phyloP scores from a whole-genome alignment of 2,797 vertebrate genomes.

The Tiaroga cobitis region DNA sequence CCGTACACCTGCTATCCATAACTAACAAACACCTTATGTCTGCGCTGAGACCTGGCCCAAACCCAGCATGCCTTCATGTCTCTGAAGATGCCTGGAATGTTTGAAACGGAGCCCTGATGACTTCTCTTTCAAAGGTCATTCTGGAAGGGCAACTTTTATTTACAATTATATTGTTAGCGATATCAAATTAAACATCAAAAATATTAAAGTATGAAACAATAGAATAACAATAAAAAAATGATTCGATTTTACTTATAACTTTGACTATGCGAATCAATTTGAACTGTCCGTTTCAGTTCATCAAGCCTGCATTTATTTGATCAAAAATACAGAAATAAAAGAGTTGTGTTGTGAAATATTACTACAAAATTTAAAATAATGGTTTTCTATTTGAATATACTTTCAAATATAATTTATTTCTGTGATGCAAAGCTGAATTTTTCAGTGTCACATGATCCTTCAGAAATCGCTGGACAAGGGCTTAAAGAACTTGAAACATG shows the following conservation, averaged over 20 bases:
- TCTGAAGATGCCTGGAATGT: constrained; percentile 40
- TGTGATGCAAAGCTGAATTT: too few species aligned
- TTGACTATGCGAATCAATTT: not conserved
- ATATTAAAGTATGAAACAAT: not conserved
- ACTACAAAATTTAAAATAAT: too few species aligned
- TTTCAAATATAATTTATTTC: too few species aligned
- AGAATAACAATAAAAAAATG: not conserved
- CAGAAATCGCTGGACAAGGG: too few species aligned
- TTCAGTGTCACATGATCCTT: too few species aligned
- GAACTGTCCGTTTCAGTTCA: not conserved
- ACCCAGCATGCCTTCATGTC: constrained; percentile 25
- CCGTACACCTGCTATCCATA: constrained; percentile 66
- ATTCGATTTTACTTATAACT: not conserved
- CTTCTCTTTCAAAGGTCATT: constrained; percentile 37
- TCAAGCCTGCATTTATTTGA: too few species aligned
- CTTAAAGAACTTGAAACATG: too few species aligned
- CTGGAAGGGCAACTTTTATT: constrained; percentile 10
- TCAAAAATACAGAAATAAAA: too few species aligned
- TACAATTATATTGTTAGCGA: not conserved
- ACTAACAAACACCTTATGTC: constrained; percentile 53
- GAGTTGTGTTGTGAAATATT: too few species aligned
- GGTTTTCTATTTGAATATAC: too few species aligned
- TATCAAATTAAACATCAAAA: not conserved
- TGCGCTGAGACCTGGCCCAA: constrained; percentile 29
- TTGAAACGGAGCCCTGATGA: not conserved